Percentiles rank a stretch among this genome's conserved stretches.
Conservation (phyloP, 1,140 invertebrate genomes). For the Ruditapes philippinarum region DNA sequence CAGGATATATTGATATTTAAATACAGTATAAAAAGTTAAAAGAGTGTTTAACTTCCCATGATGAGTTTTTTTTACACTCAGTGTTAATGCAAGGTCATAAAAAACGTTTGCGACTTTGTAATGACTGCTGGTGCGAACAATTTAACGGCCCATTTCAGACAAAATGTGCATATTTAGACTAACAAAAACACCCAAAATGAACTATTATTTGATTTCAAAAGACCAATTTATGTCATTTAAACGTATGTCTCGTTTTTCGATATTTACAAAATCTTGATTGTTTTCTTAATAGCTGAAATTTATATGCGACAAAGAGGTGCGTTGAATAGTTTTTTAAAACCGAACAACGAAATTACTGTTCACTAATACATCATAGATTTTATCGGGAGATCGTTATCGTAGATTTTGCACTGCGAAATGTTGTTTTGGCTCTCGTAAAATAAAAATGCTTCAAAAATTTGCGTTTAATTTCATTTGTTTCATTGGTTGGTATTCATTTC, state of each 20-base stretch:
- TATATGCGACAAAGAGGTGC: background rate
- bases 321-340: background rate
- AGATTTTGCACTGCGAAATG: background rate
- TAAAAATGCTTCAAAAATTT: background rate
- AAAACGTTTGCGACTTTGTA: background rate
- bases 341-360: background rate
- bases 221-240: background rate
- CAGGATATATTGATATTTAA: too few species aligned
- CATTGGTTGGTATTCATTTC: background rate
- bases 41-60: background rate
- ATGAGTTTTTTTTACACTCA: background rate
- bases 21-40: too few species aligned
- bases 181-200: constrained; percentile 7
- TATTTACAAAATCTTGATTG: constrained; percentile 7
- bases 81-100: background rate
- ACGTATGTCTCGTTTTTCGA: background rate
- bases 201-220: constrained; percentile 5
- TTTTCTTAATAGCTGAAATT: background rate
- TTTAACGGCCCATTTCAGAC: background rate
- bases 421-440: background rate
- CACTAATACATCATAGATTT: background rate
- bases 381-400: background rate
- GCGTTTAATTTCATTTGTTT: background rate
- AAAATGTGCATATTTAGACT: background rate
- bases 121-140: background rate